Evolutionary conservation across 2,113 vertebrate genomes (phyloP), one percentile per base, ranked within the genome.

Genomic region (Muntiacus reevesi): DNA sequence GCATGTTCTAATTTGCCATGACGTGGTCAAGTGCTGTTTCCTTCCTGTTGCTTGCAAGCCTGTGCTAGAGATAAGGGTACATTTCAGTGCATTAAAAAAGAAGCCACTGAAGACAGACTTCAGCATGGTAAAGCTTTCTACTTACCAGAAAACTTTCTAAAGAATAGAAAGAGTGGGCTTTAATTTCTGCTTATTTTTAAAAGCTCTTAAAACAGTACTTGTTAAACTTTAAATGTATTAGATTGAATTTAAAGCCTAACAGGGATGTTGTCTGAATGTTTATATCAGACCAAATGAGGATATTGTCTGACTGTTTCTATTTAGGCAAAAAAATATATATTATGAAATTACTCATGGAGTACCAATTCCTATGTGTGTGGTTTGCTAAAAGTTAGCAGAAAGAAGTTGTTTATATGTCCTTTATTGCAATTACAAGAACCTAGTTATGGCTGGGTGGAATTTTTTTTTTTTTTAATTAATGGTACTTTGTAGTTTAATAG

Each of bases 1-100:
- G 99, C 99, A 98, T 95, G 98, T 98, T 99, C 97, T 99, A 98
- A 98, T 99, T 99, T 99, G 99, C 99, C 98, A 33, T 99, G 99
- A 99, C 98, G 99, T 98, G 99, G 98, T 98, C 98, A 99, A 98
- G 98, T 97, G 97, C 98, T 93, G 98, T 98, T 99, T 99, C 99
- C 99, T 99, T 99, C 99, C 99, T 99, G 99, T 98, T 98, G 98
- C 98, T 99, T 97, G 91, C 0, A 88, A 98, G 98, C 97, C 98
- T 98, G 98, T 97, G 98, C 59, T 98, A 96, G 98, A 98, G 99
- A 99, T 99, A 99, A 99, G 98, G 96, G 94, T 97, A 97, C 89
- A 15, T 98, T 98, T 98, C 96, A 97, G 97, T 81, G 33, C 97
- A 40, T 98, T 97, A 97, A 97, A 96, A 97, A 92, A 95, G 95